Percentiles rank a stretch among this genome's conserved stretches.
phyloP scores from a whole-genome alignment of 1,140 invertebrate genomes.

The Physella acuta region DNA sequence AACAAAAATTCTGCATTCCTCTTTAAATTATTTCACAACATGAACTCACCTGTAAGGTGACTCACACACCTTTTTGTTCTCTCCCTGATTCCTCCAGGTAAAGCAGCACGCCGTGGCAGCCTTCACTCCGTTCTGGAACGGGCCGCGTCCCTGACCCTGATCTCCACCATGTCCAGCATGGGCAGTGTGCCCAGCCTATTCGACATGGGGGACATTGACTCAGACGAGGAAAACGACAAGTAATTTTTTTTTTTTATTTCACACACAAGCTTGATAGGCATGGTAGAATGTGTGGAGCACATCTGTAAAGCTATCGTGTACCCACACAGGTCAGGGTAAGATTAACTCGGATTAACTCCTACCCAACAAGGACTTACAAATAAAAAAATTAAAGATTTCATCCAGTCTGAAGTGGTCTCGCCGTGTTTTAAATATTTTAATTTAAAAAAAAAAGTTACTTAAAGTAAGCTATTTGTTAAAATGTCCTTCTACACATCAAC shows the following conservation, averaged over 20 bases:
- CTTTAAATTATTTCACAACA: no score
- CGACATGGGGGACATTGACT: slow-evolving; percentile 29
- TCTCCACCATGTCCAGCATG: slow-evolving; percentile 31
- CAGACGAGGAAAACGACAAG: slow-evolving; percentile 40
- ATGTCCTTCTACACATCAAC: no score
- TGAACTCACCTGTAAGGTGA: no score
- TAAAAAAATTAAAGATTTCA: background rate
- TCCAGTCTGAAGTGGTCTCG: no score
- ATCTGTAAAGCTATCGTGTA: background rate
- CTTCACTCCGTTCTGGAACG: slow-evolving; percentile 33
- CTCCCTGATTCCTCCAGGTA: slow-evolving; percentile 12
- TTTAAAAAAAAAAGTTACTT: no score
- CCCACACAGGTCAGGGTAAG: background rate
- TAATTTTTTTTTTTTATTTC: background rate
- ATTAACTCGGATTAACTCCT: no score
- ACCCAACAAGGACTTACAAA: background rate
- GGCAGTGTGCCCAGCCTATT: slow-evolving; percentile 31
- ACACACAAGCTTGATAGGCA: no score
- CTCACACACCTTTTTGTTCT: background rate
- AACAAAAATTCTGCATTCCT: no score
- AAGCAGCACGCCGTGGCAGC: slow-evolving; percentile 29
- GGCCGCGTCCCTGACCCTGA: slow-evolving; percentile 32
- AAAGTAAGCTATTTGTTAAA: no score
- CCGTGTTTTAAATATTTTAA: no score
- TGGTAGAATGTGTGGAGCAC: no score